Evolutionary conservation across 1,140 invertebrate species (phyloP), one percentile per base, ranked within the genome.

Genomic region (Temnothorax curvispinosus): DNA sequence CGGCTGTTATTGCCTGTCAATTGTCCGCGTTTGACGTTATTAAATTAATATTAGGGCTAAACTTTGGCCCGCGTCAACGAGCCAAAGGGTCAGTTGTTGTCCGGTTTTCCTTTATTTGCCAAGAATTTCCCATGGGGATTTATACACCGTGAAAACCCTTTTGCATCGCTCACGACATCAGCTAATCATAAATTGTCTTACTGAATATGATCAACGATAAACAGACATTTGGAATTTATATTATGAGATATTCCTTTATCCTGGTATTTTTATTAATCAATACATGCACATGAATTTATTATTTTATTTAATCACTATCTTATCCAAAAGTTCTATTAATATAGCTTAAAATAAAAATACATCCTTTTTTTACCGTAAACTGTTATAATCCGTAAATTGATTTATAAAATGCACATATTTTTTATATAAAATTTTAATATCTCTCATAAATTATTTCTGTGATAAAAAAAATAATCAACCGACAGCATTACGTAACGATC

Each of bases 1-100:
- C 82, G 90, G 77, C 91, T 93, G 93, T 95, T 95, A 95, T 95
- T 95, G 94, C 94, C 94, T 95, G 95, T 95, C 94, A 94, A 95
- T 95, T 94, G 94, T 94, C 94, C 93, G 67, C 89, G 90, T 93
- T 92, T 58, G 87, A 65, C 90, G 92, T 95, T 95, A 95, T 95
- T 95, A 95, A 94, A 95, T 95, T 95, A 95, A 95, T 95, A 95
- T 95, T 91, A 93, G 82, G 91, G 74, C 64, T 76, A 88, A 93
- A 92, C 82, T 86, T 52, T 47, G 38, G 62, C 21, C 74, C 47
- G 38, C 52, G 86, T 87, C 44, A 54, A 78, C 50, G 62, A 67
- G 9, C 41, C 58, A 90, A 71, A 6, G 90, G 90, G 91, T 88
- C 90, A 88, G 60, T 77, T 67, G 76, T 82, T 89, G 90, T 91